These are phyloP conservation scores for Zaprionus inermis DNA, from an alignment of 1,140 invertebrate genomes.

Conservation along the genomic window DNA sequence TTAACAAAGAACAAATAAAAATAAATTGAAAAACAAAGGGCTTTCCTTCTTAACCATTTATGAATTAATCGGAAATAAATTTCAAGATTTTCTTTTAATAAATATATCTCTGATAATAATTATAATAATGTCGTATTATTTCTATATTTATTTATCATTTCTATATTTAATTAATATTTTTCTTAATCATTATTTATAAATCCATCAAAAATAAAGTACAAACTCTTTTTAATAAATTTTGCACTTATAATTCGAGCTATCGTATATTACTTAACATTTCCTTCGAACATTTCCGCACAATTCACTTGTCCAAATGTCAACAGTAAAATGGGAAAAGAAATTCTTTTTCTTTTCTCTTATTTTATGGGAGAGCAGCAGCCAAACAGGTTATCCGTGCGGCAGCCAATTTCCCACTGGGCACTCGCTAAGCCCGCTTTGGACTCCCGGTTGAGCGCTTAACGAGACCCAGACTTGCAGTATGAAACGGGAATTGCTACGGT, in stretches of 20 bases:
- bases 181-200: no score
- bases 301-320: background rate
- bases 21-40: background rate
- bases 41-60: background rate
- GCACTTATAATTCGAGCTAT: background rate
- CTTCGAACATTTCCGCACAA: background rate
- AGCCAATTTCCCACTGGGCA: constrained; percentile 64
- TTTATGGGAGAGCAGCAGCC: background rate
- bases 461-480: constrained; percentile 57
- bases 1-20: background rate
- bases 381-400: constrained; percentile 47
- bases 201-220: background rate
- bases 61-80: no score
- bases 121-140: no score
- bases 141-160: no score
- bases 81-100: no score
- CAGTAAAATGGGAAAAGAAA: background rate
- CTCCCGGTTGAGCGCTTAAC: constrained; percentile 54
- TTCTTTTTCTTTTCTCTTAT: background rate
- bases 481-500: constrained; percentile 71
- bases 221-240: background rate
- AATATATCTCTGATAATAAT: no score
- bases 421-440: constrained; percentile 59
- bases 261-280: background rate
- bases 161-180: no score